These are phyloP conservation scores for Toxotes lorentzi DNA, from an alignment of 2,797 vertebrate species.

Conservation along the genomic window DNA sequence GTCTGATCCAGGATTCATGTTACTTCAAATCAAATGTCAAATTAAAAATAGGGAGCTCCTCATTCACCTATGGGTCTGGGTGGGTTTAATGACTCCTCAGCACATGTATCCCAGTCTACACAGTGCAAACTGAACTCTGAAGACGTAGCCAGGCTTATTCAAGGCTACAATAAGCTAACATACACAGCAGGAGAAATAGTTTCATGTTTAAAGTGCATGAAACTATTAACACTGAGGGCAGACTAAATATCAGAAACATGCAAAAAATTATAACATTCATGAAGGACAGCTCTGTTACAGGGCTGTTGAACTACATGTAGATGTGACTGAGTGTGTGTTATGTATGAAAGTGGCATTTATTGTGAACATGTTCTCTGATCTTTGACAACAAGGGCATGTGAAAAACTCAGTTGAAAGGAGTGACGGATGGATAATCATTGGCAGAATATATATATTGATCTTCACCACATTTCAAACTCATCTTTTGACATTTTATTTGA, in stretches of 20 bases:
- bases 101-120: slow-evolving; percentile 22
- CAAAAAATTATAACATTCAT: not conserved
- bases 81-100: slow-evolving; percentile 16
- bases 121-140: not conserved
- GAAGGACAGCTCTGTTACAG: not conserved
- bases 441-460: slow-evolving; percentile 13
- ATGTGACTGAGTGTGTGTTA: not conserved
- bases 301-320: not conserved
- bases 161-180: not conserved
- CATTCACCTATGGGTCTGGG: not conserved
- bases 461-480: not conserved
- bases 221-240: not conserved
- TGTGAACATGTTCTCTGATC: not conserved
- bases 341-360: not conserved
- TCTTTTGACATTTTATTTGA: slow-evolving; percentile 13
- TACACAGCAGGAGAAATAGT: not conserved
- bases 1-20: not conserved
- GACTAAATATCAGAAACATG: not conserved
- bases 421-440: slow-evolving; percentile 7
- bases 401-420: not conserved
- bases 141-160: no score
- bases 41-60: slow-evolving; percentile 6
- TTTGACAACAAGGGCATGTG: not conserved
- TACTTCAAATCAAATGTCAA: slow-evolving; percentile 14
- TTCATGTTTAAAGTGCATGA: not conserved